Base-by-base conservation (phyloP, 2,113 vertebrate genomes). In the Cyphomyrus discorhynchus region DNA sequence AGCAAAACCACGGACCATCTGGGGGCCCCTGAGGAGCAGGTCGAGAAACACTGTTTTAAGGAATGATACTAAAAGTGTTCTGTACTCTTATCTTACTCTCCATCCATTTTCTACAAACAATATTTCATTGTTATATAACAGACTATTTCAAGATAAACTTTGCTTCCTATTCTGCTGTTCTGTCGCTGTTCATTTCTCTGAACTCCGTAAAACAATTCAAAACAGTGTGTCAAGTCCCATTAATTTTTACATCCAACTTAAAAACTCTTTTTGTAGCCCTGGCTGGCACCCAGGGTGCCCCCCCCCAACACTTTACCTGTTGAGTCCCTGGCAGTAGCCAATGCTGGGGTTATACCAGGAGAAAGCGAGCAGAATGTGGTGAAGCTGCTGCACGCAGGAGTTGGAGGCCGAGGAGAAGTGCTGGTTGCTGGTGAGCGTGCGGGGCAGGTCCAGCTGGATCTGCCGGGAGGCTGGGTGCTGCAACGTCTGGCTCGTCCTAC, bases 301-400 rank as follows among this genome's bases (percentile, higher is more conserved):
- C 62, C 31, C 74, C 13, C 5, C 2, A 21, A 10, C 47, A 45
- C 35, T 19, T 7, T 31, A 89, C 89, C 89, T 89, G 95, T 99
- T 99, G 86, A 99, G 95, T 39, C 98, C 98, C 90, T 99, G 98
- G 92, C 98, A 99, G 93, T 99, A 99, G 88, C 98, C 98, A 13
- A 99, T 97, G 31, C 95, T 90, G 11, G 97, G 98, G 92, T 97
- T 98, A 88, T 98, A 97, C 97, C 98, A 98, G 90, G 98, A 98
- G 92, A 98, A 99, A 3, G 98, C 98, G 91, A 98, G 62, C 19
- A 99, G 93, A 90, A 99, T 92, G n/a, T 96, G 96, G 2, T 96
- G 96, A 3, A 99, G 98, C 94, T 96, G 96, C 92, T 97, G 96
- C 0, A 97, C 95, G 92, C 96, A 88, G 31, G 94, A 94, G 91